phyloP scores from a whole-genome alignment of 2,797 vertebrate species.

The Dromococcyx pavoninus region DNA sequence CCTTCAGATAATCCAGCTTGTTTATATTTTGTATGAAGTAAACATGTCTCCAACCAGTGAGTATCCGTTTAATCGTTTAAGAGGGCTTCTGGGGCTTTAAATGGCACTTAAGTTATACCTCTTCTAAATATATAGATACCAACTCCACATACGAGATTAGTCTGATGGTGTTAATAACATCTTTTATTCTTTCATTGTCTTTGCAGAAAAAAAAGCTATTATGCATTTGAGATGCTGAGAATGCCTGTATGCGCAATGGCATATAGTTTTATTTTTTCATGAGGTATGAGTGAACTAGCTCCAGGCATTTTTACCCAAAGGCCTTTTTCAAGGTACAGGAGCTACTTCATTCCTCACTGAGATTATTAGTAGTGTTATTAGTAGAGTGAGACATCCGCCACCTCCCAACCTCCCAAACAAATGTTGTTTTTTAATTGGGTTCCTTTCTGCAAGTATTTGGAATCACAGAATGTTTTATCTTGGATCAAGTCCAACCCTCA shows the following conservation, averaged over 20 bases:
- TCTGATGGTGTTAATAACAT: background rate
- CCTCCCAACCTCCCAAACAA: background rate
- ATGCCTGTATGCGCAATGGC: background rate
- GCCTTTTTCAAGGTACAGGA: background rate
- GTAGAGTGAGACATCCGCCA: background rate
- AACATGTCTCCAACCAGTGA: background rate
- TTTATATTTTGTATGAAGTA: conserved; percentile 4
- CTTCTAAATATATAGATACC: background rate
- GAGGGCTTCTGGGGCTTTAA: background rate
- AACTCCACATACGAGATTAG: background rate
- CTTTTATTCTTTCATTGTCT: background rate
- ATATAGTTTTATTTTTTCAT: conserved; percentile 14
- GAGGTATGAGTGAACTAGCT: background rate
- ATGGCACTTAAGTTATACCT: background rate
- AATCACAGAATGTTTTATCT: background rate
- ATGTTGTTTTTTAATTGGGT: background rate
- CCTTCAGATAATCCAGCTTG: background rate
- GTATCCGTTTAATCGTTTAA: background rate
- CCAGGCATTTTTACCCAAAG: background rate
- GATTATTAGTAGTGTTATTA: background rate
- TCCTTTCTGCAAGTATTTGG: background rate
- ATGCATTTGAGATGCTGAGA: background rate
- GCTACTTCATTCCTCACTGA: background rate
- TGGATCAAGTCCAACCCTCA: too few relatives aligned
- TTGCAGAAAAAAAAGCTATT: background rate